Evolutionary conservation across 2,888 invertebrate genomes (phyloP).

Genomic region (Dusona sp.): DNA sequence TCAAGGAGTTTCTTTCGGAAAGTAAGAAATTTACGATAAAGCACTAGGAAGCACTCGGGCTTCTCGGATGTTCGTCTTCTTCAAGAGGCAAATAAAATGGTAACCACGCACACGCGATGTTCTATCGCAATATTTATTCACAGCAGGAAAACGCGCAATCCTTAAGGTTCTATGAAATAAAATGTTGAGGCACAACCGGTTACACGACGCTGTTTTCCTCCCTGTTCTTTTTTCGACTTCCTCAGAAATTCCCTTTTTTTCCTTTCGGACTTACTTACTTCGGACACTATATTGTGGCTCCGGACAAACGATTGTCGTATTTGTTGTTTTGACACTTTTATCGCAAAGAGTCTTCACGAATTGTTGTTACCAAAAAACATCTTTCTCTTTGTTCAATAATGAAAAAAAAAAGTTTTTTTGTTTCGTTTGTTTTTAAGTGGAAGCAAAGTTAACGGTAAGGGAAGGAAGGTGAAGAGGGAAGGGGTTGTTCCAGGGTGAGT

Average conservation of each 20-base stretch:
- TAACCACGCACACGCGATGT: neutral
- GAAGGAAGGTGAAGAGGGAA: neutral
- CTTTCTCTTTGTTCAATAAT: neutral
- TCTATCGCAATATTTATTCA: neutral
- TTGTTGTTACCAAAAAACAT: neutral
- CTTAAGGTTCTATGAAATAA: neutral
- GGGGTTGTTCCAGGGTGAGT: slow-evolving; percentile 12
- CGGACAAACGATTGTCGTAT: neutral
- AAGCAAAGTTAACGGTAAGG: neutral
- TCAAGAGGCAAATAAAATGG: neutral
- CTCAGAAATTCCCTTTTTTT: no score
- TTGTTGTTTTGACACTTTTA: neutral
- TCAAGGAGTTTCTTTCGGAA: neutral
- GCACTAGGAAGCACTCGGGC: neutral
- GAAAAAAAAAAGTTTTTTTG: neutral
- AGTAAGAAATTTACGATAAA: neutral
- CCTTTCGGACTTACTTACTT: no score
- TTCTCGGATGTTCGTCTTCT: neutral
- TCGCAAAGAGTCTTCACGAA: neutral
- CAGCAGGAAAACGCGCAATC: neutral
- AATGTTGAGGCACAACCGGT: neutral
- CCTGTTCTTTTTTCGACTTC: no score
- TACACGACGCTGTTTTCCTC: neutral
- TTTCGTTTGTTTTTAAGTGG: neutral
- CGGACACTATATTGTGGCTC: neutral